A percentile compares a stretch with the other conserved stretches of the same genome.
phyloP scores from a whole-genome alignment of 2,797 vertebrate genomes.

The Manis crassicaudata region DNA sequence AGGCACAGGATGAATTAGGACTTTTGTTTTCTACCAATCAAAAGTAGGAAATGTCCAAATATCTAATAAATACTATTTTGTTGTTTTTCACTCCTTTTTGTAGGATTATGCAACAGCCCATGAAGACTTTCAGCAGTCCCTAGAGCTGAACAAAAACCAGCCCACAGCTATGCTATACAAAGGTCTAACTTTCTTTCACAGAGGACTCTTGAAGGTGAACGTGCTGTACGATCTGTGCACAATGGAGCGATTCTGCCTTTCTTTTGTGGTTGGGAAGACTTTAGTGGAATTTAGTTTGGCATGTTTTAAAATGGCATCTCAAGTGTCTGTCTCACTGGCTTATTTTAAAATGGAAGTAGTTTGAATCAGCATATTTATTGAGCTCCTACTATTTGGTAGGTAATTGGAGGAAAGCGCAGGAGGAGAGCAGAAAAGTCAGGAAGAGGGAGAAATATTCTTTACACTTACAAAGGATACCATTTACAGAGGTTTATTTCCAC shows the following conservation, averaged over 20 bases:
- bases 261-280: background rate
- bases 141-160: conserved; percentile 97
- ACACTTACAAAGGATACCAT: background rate
- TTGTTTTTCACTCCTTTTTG: background rate
- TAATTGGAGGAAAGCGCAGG: background rate
- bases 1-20: background rate
- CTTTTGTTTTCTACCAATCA: background rate
- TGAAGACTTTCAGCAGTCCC: conserved; percentile 96
- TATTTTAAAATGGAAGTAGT: background rate
- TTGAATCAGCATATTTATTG: background rate
- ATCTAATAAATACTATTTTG: background rate
- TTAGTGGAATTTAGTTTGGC: background rate
- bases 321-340: background rate
- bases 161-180: conserved; percentile 98
- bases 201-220: conserved; percentile 96
- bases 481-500: background rate
- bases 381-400: background rate
- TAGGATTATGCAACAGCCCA: conserved; percentile 97
- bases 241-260: background rate
- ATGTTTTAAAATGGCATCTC: background rate
- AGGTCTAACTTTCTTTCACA: conserved; percentile 98
- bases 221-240: background rate
- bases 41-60: background rate
- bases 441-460: background rate
- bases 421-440: background rate